Conservation (phyloP, 1,140 invertebrate genomes). For the Nephila pilipes region DNA sequence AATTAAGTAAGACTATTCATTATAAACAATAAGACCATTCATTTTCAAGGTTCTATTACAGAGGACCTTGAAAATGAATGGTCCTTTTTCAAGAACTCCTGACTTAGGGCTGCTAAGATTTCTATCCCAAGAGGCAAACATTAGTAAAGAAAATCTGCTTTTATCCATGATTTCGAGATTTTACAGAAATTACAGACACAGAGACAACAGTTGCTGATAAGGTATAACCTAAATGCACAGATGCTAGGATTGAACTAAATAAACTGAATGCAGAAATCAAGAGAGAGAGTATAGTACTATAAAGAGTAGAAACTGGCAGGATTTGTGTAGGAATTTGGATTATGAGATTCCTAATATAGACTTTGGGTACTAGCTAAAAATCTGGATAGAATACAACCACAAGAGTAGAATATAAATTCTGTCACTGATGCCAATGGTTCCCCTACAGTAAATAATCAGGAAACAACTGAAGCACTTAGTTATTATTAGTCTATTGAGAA, state of each 20-base stretch:
- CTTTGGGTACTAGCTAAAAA: background rate
- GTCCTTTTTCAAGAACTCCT: background rate
- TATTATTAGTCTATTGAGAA: background rate
- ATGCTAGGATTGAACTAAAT: constrained; percentile 2
- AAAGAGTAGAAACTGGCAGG: background rate
- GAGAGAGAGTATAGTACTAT: background rate
- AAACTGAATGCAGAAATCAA: constrained; percentile 32
- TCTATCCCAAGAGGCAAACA: constrained; percentile 20
- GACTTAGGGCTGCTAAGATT: background rate
- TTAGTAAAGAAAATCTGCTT: background rate
- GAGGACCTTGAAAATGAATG: constrained; percentile 29
- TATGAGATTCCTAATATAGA: background rate
- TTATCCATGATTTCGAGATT: background rate
- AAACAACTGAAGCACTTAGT: background rate
- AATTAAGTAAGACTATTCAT: too few species aligned
- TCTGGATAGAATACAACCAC: too few species aligned
- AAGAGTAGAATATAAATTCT: background rate
- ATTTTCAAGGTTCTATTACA: background rate
- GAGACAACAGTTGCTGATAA: background rate
- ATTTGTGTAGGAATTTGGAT: background rate
- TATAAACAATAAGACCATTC: too few species aligned
- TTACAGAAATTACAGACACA: background rate
- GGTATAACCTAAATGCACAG: background rate
- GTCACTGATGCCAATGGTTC: too few species aligned
- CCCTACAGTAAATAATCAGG: background rate